Conservation (phyloP, 2,113 vertebrate species). For the Pteruthius melanotis region DNA sequence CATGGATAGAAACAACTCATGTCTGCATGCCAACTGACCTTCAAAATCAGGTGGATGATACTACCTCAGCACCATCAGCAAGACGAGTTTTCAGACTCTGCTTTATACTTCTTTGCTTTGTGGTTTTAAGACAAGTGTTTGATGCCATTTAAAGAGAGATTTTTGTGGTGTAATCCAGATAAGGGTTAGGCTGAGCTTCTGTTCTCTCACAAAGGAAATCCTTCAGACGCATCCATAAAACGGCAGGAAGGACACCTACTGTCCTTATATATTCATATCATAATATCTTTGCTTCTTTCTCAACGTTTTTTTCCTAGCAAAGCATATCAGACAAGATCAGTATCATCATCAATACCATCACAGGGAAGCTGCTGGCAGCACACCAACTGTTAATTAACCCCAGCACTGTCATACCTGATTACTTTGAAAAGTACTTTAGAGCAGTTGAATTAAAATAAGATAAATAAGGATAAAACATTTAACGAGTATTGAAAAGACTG, state of each 20-base stretch:
- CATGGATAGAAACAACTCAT: not conserved
- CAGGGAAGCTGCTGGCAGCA: constrained; percentile 21
- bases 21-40: not conserved
- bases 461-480: constrained; percentile 43
- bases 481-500: constrained; percentile 2
- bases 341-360: constrained; percentile 46
- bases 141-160: constrained; percentile 38
- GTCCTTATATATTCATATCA: constrained; percentile 43
- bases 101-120: not conserved
- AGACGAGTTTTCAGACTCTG: not conserved
- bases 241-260: constrained; percentile 58
- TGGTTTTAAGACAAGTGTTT: constrained; percentile 28
- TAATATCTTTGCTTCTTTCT: not conserved
- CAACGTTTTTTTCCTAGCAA: not conserved
- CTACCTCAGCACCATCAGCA: not conserved
- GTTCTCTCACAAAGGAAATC: constrained; percentile 34
- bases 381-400: constrained; percentile 56
- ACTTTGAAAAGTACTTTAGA: constrained; percentile 35
- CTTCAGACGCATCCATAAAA: constrained; percentile 36
- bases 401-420: constrained; percentile 47
- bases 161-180: not conserved
- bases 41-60: not conserved
- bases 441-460: constrained; percentile 19
- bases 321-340: constrained; percentile 47
- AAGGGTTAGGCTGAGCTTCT: not conserved